Conservation (phyloP, 1,140 invertebrate species). For the Trialeurodes vaporariorum region DNA sequence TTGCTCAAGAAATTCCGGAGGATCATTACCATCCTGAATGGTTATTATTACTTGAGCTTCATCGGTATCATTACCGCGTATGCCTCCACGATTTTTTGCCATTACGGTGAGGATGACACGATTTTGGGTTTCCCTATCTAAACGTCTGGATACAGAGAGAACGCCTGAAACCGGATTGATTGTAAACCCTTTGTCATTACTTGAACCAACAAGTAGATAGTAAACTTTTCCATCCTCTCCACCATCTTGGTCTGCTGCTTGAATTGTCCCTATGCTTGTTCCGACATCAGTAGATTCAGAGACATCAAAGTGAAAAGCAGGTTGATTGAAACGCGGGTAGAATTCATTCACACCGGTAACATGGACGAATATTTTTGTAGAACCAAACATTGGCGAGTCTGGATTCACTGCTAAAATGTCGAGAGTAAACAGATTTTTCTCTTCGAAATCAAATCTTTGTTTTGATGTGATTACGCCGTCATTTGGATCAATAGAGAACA, state of each 20-base stretch:
- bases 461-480: slow-evolving; percentile 65
- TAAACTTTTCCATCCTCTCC: slow-evolving; percentile 86
- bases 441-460: slow-evolving; percentile 80
- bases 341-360: slow-evolving; percentile 87
- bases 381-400: slow-evolving; percentile 64
- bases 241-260: slow-evolving; percentile 80
- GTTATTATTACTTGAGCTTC: slow-evolving; percentile 86
- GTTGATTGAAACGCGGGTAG: slow-evolving; percentile 80
- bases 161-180: slow-evolving; percentile 75
- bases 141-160: slow-evolving; percentile 63
- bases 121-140: slow-evolving; percentile 86
- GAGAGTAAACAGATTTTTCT: slow-evolving; percentile 59
- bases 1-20: slow-evolving; percentile 72
- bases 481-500: slow-evolving; percentile 62
- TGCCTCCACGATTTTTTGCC: slow-evolving; percentile 87
- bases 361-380: slow-evolving; percentile 57
- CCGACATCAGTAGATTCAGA: slow-evolving; percentile 84
- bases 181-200: slow-evolving; percentile 81
- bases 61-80: slow-evolving; percentile 87
- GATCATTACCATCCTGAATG: slow-evolving; percentile 91
- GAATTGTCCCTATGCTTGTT: slow-evolving; percentile 69
- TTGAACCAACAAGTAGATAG: slow-evolving; percentile 84
- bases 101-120: slow-evolving; percentile 79
- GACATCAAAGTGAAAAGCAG: slow-evolving; percentile 85
- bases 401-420: slow-evolving; percentile 80